A percentile compares a stretch with the other conserved stretches of the same genome.
Evolutionary conservation across 2,113 vertebrate genomes (phyloP).

Genomic region (Peucedramus taeniatus): DNA sequence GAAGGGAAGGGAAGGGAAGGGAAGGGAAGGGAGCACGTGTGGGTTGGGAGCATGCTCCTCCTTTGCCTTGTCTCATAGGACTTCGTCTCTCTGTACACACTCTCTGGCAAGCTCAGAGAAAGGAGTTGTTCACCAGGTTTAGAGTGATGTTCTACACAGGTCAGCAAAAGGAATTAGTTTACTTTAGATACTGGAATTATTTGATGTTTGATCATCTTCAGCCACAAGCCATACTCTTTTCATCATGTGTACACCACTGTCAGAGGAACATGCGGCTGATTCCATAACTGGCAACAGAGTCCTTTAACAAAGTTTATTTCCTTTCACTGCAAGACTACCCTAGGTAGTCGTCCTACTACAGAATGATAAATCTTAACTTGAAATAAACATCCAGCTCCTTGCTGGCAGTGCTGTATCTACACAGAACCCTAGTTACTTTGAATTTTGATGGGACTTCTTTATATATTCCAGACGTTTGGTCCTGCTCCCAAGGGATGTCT

Average conservation of each 20-base stretch:
- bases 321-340: neutral
- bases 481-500: neutral
- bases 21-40: neutral
- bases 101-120: neutral
- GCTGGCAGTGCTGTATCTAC: neutral
- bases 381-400: neutral
- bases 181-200: neutral
- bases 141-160: neutral
- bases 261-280: neutral
- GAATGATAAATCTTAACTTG: neutral
- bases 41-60: neutral
- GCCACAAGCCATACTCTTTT: neutral
- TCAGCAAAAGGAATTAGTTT: neutral
- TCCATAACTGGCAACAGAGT: fast-evolving
- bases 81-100: neutral
- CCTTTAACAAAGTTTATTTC: neutral
- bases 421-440: neutral
- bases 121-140: neutral
- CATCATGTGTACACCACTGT: neutral
- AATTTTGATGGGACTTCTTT: constrained; percentile 8
- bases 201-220: neutral
- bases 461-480: neutral
- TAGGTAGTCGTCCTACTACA: neutral
- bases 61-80: neutral
- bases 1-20: neutral